These are phyloP conservation scores for Melanocharis versteri DNA, from an alignment of 2,113 vertebrate genomes.

Conservation along the genomic window DNA sequence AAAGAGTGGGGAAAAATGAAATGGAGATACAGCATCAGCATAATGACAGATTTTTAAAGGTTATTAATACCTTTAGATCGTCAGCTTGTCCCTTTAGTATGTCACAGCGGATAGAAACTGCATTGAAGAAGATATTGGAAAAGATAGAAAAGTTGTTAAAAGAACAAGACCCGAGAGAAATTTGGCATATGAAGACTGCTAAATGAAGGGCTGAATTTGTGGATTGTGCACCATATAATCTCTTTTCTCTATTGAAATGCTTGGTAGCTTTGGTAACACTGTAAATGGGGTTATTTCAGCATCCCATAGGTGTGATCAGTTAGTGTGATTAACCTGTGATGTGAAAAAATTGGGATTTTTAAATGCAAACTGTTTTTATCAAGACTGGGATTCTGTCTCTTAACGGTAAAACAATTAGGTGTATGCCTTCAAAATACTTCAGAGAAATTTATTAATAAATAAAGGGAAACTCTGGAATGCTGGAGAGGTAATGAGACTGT, in stretches of 20 bases:
- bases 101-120: not conserved
- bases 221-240: not conserved
- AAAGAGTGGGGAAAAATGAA: rapidly evolving
- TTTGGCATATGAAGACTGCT: not conserved
- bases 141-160: not conserved
- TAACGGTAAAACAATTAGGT: not conserved
- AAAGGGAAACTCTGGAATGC: not conserved
- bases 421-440: not conserved
- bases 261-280: not conserved
- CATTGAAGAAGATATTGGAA: not conserved
- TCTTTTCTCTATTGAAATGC: not conserved
- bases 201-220: not conserved
- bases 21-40: not conserved
- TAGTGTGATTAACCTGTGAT: not conserved
- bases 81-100: not conserved
- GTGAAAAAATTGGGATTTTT: not conserved
- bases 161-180: not conserved
- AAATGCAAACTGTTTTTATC: not conserved
- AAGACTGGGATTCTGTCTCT: not conserved
- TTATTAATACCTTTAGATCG: not conserved
- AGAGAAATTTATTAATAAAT: not conserved
- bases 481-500: not conserved
- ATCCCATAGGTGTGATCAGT: not conserved
- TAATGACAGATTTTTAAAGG: not conserved
- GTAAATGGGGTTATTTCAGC: not conserved